Base-by-base conservation (phyloP, 1,140 invertebrate species). In the Drosophila melanica region DNA sequence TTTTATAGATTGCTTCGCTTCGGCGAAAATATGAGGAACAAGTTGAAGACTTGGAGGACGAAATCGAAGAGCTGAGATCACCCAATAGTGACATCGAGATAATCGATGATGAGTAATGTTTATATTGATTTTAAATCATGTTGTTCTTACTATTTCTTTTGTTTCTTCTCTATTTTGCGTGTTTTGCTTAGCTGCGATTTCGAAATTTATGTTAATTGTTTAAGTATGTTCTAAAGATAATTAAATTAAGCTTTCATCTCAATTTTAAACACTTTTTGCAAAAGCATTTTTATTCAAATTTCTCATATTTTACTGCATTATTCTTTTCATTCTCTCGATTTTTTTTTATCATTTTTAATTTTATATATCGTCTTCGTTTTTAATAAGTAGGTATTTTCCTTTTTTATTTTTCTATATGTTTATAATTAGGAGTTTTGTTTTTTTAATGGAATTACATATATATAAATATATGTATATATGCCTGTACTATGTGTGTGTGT, bases 191-290 rank as follows among this genome's bases (percentile, higher is more conserved):
- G 30, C 14, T 35, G 50, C 50, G 30, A n/a, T n/a, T n/a, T n/a
- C n/a, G n/a, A 58, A 65, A 55, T 54, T 63, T 55, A 35, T 63
- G 67, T 71, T 65, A 63, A 54, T 35, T 50, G 23, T 57, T 65
- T 30, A 41, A 51, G 16, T 44, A 30, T 14, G 16, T 55, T 3
- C 16, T 44, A 42, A 48, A 55, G 39, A 47, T 35, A 37, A 30
- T 58, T 44, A 35, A 62, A 62, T 70, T 30, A 54, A 48, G 50
- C 39, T 51, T 58, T 63, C 33, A 12, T 72, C 45, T 77, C 76
- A 87, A 85, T 79, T 90, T 90, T 75, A 90, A 90, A 90, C 89
- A 90, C 89, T 90, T 90, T 90, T 89, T 90, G 89, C 89, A 90
- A 90, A 90, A 90, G 89, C 89, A 90, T 90, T 89, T 90, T 90